phyloP scores from a whole-genome alignment of 2,888 invertebrate genomes.

The Cheilosia soror region DNA sequence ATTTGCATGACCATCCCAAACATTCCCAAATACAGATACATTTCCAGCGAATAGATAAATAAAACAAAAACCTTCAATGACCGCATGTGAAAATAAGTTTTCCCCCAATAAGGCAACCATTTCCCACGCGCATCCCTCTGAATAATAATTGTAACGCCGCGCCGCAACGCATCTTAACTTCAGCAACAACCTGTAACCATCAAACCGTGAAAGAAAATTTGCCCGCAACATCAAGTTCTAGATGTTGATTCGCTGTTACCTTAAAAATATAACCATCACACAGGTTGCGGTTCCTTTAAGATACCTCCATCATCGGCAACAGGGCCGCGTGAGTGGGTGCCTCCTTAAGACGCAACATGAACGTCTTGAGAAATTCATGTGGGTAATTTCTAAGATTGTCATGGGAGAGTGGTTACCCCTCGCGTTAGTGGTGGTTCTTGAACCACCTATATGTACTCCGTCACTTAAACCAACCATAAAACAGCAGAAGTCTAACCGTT shows the following conservation, averaged over 20 bases:
- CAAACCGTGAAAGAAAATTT: constrained; percentile 59
- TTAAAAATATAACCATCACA: constrained; percentile 29
- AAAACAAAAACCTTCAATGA: constrained; percentile 24
- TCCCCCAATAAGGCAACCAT: constrained; percentile 7
- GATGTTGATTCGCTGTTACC: constrained; percentile 63
- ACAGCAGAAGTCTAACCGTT: constrained; percentile 50
- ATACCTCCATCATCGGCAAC: constrained; percentile 45
- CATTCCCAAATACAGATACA: constrained; percentile 5
- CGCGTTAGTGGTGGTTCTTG: constrained; percentile 9
- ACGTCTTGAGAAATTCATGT: constrained; percentile 69
- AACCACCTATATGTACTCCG: constrained; percentile 3
- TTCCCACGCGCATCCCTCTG: constrained; percentile 63
- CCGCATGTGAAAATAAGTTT: constrained; percentile 31
- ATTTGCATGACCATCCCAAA: constrained; percentile 16
- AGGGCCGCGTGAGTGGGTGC: constrained; percentile 51
- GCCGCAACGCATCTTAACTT: constrained; percentile 45
- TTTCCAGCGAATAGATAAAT: neutral
- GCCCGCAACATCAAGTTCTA: constrained; percentile 66
- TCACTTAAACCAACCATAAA: constrained; percentile 61
- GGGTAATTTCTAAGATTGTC: constrained; percentile 69
- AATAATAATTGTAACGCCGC: constrained; percentile 43
- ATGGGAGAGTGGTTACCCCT: constrained; percentile 72
- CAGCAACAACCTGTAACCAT: constrained; percentile 33
- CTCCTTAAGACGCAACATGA: constrained; percentile 59
- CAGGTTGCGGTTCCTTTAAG: constrained; percentile 55